Conservation (phyloP, 53 echinoderm and acorn worm genomes). For the Glandiceps talaboti region DNA sequence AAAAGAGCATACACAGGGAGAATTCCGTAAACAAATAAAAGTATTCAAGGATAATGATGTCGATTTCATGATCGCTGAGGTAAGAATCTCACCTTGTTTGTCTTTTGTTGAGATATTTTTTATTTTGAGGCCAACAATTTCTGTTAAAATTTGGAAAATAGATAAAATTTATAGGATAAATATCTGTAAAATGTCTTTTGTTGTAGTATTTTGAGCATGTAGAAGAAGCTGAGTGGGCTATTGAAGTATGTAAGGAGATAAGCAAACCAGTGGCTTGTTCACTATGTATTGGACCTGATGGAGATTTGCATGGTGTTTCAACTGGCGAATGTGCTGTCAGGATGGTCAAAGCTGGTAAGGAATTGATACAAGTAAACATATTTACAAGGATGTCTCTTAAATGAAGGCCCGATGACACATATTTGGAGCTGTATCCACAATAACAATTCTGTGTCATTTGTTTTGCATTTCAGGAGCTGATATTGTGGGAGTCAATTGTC, state of each 20-base stretch:
- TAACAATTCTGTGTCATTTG: too few relatives aligned
- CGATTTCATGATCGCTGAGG: slow-evolving; percentile 46
- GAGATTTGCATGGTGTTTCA: slow-evolving; percentile 75
- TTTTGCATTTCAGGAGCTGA: too few relatives aligned
- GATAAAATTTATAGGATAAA: background rate
- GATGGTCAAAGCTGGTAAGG: slow-evolving; percentile 72
- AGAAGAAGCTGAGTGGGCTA: slow-evolving; percentile 84
- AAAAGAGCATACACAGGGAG: slow-evolving; percentile 28
- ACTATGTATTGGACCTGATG: slow-evolving; percentile 84
- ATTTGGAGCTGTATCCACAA: too few relatives aligned
- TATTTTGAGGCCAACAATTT: too few relatives aligned
- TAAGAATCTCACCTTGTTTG: slow-evolving; percentile 3
- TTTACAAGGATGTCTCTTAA: too few relatives aligned
- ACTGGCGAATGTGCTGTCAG: slow-evolving; percentile 73
- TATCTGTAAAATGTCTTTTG: background rate
- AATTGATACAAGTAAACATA: too few relatives aligned
- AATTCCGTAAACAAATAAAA: slow-evolving; percentile 28
- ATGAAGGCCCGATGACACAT: too few relatives aligned
- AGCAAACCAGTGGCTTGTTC: slow-evolving; percentile 43
- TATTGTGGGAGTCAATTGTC: slow-evolving; percentile 86
- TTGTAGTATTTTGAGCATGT: slow-evolving; percentile 86
- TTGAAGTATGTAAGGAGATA: slow-evolving; percentile 63
- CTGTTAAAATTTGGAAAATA: background rate
- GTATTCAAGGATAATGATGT: slow-evolving; percentile 31
- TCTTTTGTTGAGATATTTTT: background rate